phyloP scores from a whole-genome alignment of 2,888 invertebrate species.

The Sinohyriopsis cumingii region DNA sequence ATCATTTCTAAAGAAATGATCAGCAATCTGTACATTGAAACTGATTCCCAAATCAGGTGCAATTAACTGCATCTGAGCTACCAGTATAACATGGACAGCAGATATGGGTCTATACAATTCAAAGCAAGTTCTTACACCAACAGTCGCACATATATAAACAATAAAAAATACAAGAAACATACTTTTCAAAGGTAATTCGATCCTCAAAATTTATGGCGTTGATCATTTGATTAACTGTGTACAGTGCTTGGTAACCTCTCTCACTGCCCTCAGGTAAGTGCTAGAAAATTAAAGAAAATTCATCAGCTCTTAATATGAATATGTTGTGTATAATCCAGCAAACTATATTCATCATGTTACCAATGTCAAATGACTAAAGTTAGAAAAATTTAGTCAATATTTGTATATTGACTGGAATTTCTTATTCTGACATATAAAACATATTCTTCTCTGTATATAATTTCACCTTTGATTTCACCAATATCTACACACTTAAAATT shows the following conservation, averaged over 20 bases:
- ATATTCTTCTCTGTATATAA: too few relatives aligned
- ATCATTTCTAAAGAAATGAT: too few relatives aligned
- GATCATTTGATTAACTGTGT: slow-evolving; percentile 73
- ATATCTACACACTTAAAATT: too few relatives aligned
- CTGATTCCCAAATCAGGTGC: too few relatives aligned
- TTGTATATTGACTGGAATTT: too few relatives aligned
- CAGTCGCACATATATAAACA: not conserved
- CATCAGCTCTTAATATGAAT: not conserved
- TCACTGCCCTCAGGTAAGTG: slow-evolving; percentile 68
- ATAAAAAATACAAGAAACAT: slow-evolving; percentile 3
- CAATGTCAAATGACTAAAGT: not conserved
- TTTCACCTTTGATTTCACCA: too few relatives aligned
- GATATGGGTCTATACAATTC: not conserved
- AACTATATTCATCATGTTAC: not conserved
- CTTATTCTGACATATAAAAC: too few relatives aligned
- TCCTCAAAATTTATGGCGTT: slow-evolving; percentile 68
- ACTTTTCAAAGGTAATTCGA: slow-evolving; percentile 52
- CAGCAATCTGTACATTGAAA: too few relatives aligned
- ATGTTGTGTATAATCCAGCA: not conserved
- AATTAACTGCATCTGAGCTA: too few relatives aligned
- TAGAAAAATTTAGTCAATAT: not conserved
- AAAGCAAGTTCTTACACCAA: not conserved
- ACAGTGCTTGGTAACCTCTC: slow-evolving; percentile 73
- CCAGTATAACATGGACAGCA: too few relatives aligned
- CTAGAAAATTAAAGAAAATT: slow-evolving; percentile 28